Base-by-base conservation (phyloP, 2,888 invertebrate species). In the Cerceris rybyensis region DNA sequence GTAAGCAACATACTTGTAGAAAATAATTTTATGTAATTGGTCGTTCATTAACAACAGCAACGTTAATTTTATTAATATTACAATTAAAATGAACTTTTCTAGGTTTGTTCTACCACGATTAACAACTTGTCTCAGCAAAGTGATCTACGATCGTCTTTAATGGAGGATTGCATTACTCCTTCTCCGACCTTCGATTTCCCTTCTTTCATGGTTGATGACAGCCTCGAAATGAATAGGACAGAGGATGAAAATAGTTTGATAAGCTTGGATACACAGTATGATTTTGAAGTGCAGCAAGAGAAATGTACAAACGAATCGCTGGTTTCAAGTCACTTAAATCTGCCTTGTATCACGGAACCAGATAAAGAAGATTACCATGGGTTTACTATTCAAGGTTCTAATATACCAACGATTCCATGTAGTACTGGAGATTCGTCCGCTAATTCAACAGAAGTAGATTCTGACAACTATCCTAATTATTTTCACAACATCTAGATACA, bases 351-450 rank as follows among this genome's bases (percentile, higher is more conserved):
- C 7, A 14, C 52, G 17, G 80, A 79, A 52, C 65, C 70, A 1
- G 70, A 79, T n/a, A 65, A 57, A 61, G 91, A 94, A 11, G 94
- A 94, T 87, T 95, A 95, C 90, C 93, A 94, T 28, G 95, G 95
- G 0, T 95, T 95, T 88, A 94, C 95, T 0, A 93, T 93, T 72
- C 94, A 94, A 87, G 94, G 94, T 7, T 94, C 94, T 71, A 94
- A 94, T 86, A 95, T 95, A 88, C 95, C 95, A 14, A 94, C 94
- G 73, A 95, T 95, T 88, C 94, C 95, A 4, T 95, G 95, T 87
- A 94, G 93, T 80, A 95, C 95, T 0, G 95, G 95, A 16, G 94
- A 95, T 87, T 80, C 90, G 55, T 90, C 91, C 6, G 82, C 84
- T 28, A 87, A 77, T 80, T 83, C 87, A 13, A 75, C 81, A 14